Conservation (phyloP, 2,888 invertebrate species). For the Ischnus inquisitorius region DNA sequence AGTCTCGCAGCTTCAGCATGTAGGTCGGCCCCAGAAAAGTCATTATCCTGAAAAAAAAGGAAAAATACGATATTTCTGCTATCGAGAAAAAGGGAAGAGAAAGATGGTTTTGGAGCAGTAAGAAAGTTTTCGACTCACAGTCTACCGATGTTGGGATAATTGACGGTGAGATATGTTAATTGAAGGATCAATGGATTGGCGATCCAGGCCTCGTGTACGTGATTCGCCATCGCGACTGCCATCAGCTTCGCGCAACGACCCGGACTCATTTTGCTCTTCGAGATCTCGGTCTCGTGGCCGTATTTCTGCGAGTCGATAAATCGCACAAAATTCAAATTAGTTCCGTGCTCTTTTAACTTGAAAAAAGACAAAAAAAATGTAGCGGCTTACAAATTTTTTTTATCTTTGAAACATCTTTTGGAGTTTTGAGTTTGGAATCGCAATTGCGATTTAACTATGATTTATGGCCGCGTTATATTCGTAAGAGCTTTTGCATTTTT, state of each 20-base stretch:
- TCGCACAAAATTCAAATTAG: conserved; percentile 5
- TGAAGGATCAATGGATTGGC: conserved; percentile 80
- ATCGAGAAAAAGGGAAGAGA: neutral
- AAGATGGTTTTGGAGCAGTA: neutral
- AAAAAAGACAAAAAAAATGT: conserved; percentile 46
- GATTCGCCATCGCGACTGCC: conserved; percentile 88
- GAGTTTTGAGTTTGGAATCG: no score
- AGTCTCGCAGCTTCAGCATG: conserved; percentile 76
- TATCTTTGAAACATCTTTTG: no score
- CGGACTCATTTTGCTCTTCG: conserved; percentile 86
- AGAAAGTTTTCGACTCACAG: conserved; percentile 72
- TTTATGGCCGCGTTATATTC: no score
- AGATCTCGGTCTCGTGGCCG: conserved; percentile 83
- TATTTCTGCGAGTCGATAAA: conserved; percentile 81
- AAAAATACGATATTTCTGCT: neutral
- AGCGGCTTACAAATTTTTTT: conserved; percentile 3
- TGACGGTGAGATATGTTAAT: conserved; percentile 75
- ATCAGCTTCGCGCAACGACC: conserved; percentile 88
- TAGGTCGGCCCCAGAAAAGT: conserved; percentile 72
- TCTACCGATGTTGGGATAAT: conserved; percentile 77
- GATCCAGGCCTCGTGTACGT: conserved; percentile 90
- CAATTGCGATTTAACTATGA: no score
- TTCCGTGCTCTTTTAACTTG: conserved; percentile 4
- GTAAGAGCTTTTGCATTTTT: no score
- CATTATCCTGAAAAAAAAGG: conserved; percentile 70